Evolutionary conservation across 2,797 vertebrate genomes (phyloP), one percentile per base, ranked within the genome.

Genomic region (Microctenopoma steveboyesi): DNA sequence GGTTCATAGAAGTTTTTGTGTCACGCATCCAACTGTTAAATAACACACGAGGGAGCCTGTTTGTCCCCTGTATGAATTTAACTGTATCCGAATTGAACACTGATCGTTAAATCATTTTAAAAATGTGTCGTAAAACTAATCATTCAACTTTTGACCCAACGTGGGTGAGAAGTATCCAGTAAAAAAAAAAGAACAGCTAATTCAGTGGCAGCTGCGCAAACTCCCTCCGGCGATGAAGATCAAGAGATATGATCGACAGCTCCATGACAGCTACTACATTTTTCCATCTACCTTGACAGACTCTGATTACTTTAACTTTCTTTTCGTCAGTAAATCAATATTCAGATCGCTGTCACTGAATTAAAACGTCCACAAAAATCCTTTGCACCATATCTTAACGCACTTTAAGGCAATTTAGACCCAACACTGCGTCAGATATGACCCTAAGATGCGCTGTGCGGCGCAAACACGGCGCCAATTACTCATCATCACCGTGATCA

Each of bases 21-120:
- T 66, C 60, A 42, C 28, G 52, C 43, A 53, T 59, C 72, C 69
- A 65, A 43, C 51, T 64, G 81, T 82, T 55, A 85, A 75, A 81
- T 73, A 72, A 72, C 18, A 60, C 39, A 51, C 25, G 64, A 8
- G 7, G 33, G 16, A 43, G 11, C 37, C 3, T 12, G 1, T 39
- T 12, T 43, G 2, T 43, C 14, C 42, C 14, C 42, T 43, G 14
- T 43, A 43, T 43, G 42, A 2, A 43, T 43, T 43, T 15, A 43
- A 6, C 40, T 42, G 33, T 5, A 13, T 2, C 16, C 4, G 16
- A 45, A 45, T n/a, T 15, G 16, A 14, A 11, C 40, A 42, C 40
- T 3, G 4, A 45, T 45, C 16, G n/a, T 45, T 7, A 16, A n/a
- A 52, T 48, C 27, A 40, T 35, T 56, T 49, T 3, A 7, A 9